Conservation (phyloP, 2,113 vertebrate genomes). For the Centropristis striata region DNA sequence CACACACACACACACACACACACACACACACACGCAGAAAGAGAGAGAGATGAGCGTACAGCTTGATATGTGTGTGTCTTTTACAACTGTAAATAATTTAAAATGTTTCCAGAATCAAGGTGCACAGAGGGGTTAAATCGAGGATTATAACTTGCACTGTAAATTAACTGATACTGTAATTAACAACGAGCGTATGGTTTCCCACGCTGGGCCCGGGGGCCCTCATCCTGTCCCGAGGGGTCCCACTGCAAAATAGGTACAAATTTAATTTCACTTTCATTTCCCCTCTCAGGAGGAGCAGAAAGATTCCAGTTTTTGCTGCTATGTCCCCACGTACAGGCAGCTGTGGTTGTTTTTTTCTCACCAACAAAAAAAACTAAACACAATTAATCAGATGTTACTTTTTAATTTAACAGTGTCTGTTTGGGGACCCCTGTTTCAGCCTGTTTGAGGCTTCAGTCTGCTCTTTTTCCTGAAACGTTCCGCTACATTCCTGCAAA, state of each 20-base stretch:
- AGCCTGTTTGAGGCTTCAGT: slow-evolving; percentile 21
- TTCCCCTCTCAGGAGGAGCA: slow-evolving; percentile 39
- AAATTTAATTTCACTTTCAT: slow-evolving; percentile 67
- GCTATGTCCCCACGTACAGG: neutral
- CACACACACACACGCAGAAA: neutral
- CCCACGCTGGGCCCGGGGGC: neutral
- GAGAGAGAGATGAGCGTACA: neutral
- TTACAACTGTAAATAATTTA: neutral
- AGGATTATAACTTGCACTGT: neutral
- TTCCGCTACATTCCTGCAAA: slow-evolving; percentile 78
- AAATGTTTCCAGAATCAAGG: neutral
- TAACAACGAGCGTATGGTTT: neutral
- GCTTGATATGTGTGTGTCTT: neutral
- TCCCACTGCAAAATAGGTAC: slow-evolving; percentile 32
- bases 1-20: slow-evolving; percentile 26
- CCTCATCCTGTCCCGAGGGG: slow-evolving; percentile 27
- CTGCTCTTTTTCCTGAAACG: slow-evolving; percentile 51
- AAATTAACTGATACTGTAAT: slow-evolving; percentile 31
- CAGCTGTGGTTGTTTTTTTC: neutral
- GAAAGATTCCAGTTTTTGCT: neutral
- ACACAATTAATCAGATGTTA: slow-evolving; percentile 17
- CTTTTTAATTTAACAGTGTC: slow-evolving; percentile 19
- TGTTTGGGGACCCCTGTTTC: slow-evolving; percentile 17
- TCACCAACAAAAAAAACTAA: slow-evolving; percentile 9
- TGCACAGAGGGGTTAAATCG: neutral